Percentiles rank a stretch among this genome's conserved stretches.
phyloP scores from a whole-genome alignment of 1,140 invertebrate genomes.

The Zaprionus nigranus region DNA sequence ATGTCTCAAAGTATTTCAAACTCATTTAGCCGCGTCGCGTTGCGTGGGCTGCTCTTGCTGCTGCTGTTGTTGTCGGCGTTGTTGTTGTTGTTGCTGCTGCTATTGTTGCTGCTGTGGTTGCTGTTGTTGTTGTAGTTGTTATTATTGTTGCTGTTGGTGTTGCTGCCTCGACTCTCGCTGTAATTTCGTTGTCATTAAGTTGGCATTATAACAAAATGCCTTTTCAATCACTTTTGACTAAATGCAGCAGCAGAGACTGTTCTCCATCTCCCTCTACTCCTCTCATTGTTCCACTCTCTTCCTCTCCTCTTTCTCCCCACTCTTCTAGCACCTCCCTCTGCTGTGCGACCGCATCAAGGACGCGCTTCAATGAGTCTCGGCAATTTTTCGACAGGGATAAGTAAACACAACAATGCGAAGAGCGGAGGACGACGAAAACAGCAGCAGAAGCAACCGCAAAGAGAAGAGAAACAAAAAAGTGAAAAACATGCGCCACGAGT shows the following conservation, averaged over 20 bases:
- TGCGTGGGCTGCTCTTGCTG: constrained; percentile 18
- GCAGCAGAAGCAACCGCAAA: constrained; percentile 22
- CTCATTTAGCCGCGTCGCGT: constrained; percentile 48
- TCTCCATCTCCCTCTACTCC: neutral
- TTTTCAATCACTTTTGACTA: constrained; percentile 83
- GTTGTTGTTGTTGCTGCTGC: neutral
- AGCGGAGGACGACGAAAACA: constrained; percentile 39
- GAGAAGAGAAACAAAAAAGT: neutral
- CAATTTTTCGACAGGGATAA: constrained; percentile 79
- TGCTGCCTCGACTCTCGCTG: constrained; percentile 71
- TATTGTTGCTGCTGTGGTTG: constrained; percentile 27
- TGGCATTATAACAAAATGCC: constrained; percentile 83
- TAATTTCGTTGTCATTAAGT: constrained; percentile 83
- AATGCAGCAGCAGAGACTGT: constrained; percentile 57
- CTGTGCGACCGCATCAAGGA: constrained; percentile 31
- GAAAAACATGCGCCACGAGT: constrained; percentile 9
- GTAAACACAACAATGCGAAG: constrained; percentile 73
- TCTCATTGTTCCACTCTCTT: neutral
- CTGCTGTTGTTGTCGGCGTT: constrained; percentile 14
- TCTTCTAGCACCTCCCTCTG: neutral
- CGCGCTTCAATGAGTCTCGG: constrained; percentile 64
- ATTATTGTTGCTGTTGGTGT: constrained; percentile 13
- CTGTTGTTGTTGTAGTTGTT: constrained; percentile 1
- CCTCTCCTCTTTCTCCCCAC: neutral
- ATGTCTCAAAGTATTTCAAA: constrained; percentile 57